A percentile compares a stretch with the other conserved stretches of the same genome.
Evolutionary conservation across 2,113 vertebrate species (phyloP).

Genomic region (Python bivittatus): DNA sequence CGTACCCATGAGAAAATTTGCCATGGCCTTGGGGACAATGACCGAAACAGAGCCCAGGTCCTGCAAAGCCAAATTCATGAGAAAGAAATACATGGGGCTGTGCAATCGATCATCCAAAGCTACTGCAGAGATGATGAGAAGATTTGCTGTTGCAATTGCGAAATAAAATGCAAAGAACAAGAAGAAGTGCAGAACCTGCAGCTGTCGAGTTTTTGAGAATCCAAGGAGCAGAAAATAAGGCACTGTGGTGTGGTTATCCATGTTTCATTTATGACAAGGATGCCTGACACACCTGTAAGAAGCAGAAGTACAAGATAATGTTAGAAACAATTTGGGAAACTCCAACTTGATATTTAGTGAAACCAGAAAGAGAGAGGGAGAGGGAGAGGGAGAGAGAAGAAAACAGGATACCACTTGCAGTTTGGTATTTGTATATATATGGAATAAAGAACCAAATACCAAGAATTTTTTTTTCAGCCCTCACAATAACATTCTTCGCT

Average conservation of each 20-base stretch:
- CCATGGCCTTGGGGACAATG: background rate
- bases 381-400: too few relatives aligned
- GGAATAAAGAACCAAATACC: too few relatives aligned
- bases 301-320: too few relatives aligned
- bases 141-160: background rate
- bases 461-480: too few relatives aligned
- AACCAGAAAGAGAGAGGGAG: too few relatives aligned
- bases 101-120: background rate
- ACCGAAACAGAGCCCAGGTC: background rate
- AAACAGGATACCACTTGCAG: too few relatives aligned
- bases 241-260: background rate
- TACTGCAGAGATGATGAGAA: background rate
- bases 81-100: background rate
- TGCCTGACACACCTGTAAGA: too few relatives aligned
- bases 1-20: background rate
- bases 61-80: background rate
- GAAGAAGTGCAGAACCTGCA: background rate
- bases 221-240: background rate
- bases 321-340: too few relatives aligned
- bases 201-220: background rate
- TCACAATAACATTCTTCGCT: too few relatives aligned
- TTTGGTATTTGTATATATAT: too few relatives aligned
- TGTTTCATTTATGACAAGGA: background rate
- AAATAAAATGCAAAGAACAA: background rate
- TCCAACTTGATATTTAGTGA: too few relatives aligned